A percentile compares a stretch with the other conserved stretches of the same genome.
Conservation (phyloP, 2,113 vertebrate genomes). For the Sceloporus undulatus region DNA sequence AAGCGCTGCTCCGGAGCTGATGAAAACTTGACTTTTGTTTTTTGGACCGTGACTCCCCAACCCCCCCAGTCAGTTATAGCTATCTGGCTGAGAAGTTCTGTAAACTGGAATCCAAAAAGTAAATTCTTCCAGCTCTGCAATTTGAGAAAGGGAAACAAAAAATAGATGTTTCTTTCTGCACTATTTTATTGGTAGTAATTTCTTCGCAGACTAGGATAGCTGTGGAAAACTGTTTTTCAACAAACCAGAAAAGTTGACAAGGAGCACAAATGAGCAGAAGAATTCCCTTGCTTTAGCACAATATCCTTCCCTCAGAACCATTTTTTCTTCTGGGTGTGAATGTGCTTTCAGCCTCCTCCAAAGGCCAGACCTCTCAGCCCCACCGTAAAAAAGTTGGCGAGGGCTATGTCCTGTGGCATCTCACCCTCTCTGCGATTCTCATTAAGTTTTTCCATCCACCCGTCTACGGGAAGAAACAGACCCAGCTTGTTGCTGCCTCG, state of each 20-base stretch:
- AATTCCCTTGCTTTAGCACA: neutral
- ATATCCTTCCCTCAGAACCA: neutral
- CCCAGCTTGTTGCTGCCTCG: slow-evolving; percentile 61
- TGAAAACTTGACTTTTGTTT: no score
- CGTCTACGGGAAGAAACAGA: slow-evolving; percentile 72
- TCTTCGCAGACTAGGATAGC: neutral
- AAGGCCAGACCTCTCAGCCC: slow-evolving; percentile 10
- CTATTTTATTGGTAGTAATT: neutral
- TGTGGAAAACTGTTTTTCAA: neutral
- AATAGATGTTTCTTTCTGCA: no score
- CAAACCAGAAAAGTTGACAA: neutral
- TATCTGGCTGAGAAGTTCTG: no score
- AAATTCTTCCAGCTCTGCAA: no score
- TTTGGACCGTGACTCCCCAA: no score
- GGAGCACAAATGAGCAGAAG: neutral
- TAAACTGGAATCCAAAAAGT: no score
- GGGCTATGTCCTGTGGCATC: slow-evolving; percentile 57
- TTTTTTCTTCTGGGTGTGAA: slow-evolving; percentile 36
- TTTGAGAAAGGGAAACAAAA: neutral
- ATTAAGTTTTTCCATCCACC: slow-evolving; percentile 76
- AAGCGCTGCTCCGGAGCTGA: no score
- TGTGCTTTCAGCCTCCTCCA: slow-evolving; percentile 47
- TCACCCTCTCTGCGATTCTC: slow-evolving; percentile 73
- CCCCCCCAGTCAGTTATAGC: no score
- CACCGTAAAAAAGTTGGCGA: slow-evolving; percentile 71